A percentile compares a stretch with the other conserved stretches of the same genome.
phyloP scores from a whole-genome alignment of 2,797 vertebrate species.

The Phaenicophaeus curvirostris region DNA sequence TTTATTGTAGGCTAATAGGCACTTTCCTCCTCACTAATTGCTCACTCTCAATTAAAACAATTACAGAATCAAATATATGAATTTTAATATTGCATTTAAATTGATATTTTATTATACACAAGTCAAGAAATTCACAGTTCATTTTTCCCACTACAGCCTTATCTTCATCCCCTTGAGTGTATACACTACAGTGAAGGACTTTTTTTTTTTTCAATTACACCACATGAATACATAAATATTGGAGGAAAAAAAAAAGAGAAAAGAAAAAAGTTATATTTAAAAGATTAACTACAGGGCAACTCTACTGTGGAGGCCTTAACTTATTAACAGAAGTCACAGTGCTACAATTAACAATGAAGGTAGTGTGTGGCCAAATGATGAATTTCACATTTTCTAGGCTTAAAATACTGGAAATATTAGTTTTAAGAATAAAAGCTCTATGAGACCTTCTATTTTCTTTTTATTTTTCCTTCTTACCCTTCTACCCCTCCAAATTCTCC shows the following conservation, averaged over 20 bases:
- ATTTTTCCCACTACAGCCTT: background rate
- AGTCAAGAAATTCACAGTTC: background rate
- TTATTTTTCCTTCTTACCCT: background rate
- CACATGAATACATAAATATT: background rate
- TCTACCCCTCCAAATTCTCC: background rate
- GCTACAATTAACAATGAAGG: background rate
- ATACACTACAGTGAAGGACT: background rate
- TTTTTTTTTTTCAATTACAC: background rate
- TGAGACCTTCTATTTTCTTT: background rate
- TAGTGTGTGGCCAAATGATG: background rate
- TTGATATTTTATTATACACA: background rate
- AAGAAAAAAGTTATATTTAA: background rate
- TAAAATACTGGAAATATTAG: background rate
- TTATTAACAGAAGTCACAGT: background rate
- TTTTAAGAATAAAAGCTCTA: background rate
- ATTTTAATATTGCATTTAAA: slow-evolving; percentile 3
- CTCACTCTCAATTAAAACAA: slow-evolving; percentile 15
- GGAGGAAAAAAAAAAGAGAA: no score
- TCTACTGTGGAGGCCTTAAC: background rate
- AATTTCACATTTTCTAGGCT: background rate
- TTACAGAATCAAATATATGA: slow-evolving; percentile 5
- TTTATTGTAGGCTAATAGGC: background rate
- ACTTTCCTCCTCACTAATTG: background rate
- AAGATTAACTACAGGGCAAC: background rate
- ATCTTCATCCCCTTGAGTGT: background rate